These are phyloP conservation scores for Perizoma flavofasciatum DNA, from an alignment of 2,888 invertebrate species.

Conservation along the genomic window DNA sequence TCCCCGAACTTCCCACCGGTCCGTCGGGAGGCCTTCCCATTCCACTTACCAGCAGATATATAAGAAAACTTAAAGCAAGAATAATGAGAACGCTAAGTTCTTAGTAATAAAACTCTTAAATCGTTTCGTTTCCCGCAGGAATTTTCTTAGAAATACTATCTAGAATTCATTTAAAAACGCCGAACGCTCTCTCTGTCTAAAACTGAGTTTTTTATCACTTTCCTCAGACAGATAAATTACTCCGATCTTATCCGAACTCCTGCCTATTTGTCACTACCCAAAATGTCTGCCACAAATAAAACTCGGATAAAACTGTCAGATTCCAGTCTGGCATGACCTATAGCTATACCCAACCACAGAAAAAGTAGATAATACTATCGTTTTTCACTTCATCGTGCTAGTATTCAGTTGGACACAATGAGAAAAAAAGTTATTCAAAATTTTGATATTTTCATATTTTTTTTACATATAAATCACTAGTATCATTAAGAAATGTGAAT, in stretches of 20 bases:
- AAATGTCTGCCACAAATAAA: constrained; percentile 32
- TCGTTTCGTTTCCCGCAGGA: background rate
- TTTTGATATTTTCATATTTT: no score
- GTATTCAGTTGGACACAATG: no score
- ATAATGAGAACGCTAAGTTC: no score
- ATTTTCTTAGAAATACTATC: constrained; percentile 11
- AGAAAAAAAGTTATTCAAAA: no score
- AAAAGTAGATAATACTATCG: background rate
- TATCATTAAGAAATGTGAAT: no score
- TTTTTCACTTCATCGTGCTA: no score
- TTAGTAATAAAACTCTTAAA: background rate
- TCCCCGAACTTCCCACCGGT: no score
- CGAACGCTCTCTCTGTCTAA: constrained; percentile 4
- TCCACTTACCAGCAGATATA: no score
- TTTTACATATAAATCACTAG: no score
- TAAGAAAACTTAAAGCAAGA: no score
- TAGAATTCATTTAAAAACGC: constrained; percentile 6
- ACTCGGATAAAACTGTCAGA: constrained; percentile 39
- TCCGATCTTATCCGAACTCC: constrained; percentile 16
- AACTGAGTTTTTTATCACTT: constrained; percentile 26
- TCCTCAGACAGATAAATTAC: constrained; percentile 23
- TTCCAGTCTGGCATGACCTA: constrained; percentile 35
- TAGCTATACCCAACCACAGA: constrained; percentile 7
- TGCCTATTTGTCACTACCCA: constrained; percentile 26
- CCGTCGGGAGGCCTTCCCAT: no score